These are phyloP conservation scores for Wiebesia pumilae DNA, from an alignment of 1,140 invertebrate species.

Conservation along the genomic window DNA sequence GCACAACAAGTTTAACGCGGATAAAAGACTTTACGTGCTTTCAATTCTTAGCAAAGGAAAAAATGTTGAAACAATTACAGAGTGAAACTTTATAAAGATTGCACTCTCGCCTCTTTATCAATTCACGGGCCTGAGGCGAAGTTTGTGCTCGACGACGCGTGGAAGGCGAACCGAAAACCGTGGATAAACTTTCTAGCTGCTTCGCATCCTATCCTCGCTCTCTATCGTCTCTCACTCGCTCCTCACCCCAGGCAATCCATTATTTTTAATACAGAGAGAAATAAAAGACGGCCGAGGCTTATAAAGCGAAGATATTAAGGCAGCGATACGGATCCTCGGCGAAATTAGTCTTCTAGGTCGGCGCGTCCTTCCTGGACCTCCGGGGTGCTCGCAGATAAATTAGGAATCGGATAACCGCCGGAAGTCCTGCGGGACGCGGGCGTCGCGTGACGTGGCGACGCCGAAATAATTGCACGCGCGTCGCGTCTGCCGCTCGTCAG, in stretches of 20 bases:
- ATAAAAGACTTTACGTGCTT: too few relatives aligned
- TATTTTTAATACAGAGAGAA: not conserved
- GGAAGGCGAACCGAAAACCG: not conserved
- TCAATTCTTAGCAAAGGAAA: too few relatives aligned
- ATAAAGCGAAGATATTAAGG: not conserved
- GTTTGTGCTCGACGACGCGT: too few relatives aligned
- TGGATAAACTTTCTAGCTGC: too few relatives aligned
- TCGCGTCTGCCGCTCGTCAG: not conserved
- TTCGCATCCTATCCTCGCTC: too few relatives aligned
- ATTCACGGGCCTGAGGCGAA: not conserved
- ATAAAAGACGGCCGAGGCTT: too few relatives aligned
- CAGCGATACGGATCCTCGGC: not conserved
- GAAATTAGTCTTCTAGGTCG: too few relatives aligned
- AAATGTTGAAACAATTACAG: not conserved
- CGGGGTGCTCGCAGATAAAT: not conserved
- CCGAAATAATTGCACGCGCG: not conserved
- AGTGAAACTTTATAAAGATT: not conserved
- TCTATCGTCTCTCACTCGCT: too few relatives aligned
- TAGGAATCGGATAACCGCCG: slow-evolving; percentile 23
- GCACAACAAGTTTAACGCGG: too few relatives aligned
- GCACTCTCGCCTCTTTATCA: not conserved
- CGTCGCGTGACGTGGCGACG: not conserved
- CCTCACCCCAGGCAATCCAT: not conserved
- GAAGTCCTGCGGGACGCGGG: not conserved
- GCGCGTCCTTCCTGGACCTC: not conserved